A percentile compares a stretch with the other conserved stretches of the same genome.
These are phyloP conservation scores for Drosophila mercatorum DNA, from an alignment of 2,888 invertebrate genomes.

Conservation along the genomic window DNA sequence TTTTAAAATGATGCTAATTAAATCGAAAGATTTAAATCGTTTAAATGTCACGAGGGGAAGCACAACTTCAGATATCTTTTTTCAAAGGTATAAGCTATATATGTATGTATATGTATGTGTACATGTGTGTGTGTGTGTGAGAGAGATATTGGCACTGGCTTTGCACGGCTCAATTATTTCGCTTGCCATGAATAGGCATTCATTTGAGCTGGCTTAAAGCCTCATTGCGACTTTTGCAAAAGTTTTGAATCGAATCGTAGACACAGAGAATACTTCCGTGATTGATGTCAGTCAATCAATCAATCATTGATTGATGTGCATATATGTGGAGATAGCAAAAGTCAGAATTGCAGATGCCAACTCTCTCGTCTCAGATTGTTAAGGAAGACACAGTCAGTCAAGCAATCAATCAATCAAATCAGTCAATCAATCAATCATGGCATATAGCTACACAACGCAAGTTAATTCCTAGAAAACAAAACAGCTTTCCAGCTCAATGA, in stretches of 20 bases:
- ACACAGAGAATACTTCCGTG: neutral
- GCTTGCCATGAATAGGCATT: neutral
- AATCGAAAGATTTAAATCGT: constrained; percentile 70
- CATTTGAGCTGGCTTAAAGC: neutral
- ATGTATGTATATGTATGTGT: neutral
- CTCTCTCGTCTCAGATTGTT: neutral
- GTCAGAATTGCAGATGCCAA: neutral
- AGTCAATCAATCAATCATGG: neutral
- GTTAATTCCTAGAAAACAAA: too few species aligned
- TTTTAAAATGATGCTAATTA: constrained; percentile 75
- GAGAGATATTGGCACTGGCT: neutral
- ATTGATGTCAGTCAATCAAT: neutral
- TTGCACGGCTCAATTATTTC: neutral
- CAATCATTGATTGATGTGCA: neutral
- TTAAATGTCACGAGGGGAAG: constrained; percentile 44
- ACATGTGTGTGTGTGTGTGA: too few species aligned
- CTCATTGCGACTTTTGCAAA: neutral
- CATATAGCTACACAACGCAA: too few species aligned
- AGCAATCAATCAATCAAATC: neutral
- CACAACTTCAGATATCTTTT: neutral
- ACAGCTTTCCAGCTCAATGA: too few species aligned
- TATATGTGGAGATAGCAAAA: neutral
- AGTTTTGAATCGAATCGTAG: neutral
- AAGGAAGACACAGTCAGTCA: neutral
- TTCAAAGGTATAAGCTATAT: neutral